Percentiles rank a stretch among this genome's conserved stretches.
These are phyloP conservation scores for Hipposideros larvatus DNA, from an alignment of 2,797 vertebrate species.

Conservation along the genomic window DNA sequence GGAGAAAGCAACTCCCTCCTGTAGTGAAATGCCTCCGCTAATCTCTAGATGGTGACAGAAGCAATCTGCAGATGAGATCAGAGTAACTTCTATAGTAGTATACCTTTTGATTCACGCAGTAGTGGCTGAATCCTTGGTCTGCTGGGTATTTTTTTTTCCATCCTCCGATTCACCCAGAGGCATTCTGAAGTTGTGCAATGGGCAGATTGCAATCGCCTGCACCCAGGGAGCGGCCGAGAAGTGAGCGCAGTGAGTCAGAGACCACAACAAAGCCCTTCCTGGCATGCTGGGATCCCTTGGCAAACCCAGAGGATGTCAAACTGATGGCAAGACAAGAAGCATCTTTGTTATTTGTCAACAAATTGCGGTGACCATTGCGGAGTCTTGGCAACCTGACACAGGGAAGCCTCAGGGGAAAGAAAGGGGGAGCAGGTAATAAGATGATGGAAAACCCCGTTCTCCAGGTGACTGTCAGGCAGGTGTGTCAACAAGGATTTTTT, in stretches of 20 bases:
- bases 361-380: constrained; percentile 66
- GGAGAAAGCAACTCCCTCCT: constrained; percentile 5
- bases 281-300: constrained; percentile 74
- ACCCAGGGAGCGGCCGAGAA: constrained; percentile 84
- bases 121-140: constrained; percentile 56
- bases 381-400: constrained; percentile 65
- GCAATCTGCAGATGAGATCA: constrained; percentile 43
- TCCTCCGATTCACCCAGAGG: constrained; percentile 64
- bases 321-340: constrained; percentile 76
- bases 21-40: background rate
- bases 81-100: background rate
- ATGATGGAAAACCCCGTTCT: constrained; percentile 57
- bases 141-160: constrained; percentile 47
- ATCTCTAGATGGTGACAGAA: constrained; percentile 3
- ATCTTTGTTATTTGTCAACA: constrained; percentile 80
- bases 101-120: constrained; percentile 58
- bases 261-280: constrained; percentile 86
- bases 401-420: constrained; percentile 36
- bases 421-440: constrained; percentile 11
- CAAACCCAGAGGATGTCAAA: constrained; percentile 83
- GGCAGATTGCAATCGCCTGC: constrained; percentile 71
- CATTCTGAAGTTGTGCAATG: constrained; percentile 83
- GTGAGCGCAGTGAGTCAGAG: constrained; percentile 84
- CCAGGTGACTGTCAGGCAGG: constrained; percentile 43
- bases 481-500: constrained; percentile 30